These are phyloP conservation scores for Hapalemur alaotrensis DNA, from an alignment of 2,797 vertebrate genomes.

Conservation along the genomic window DNA sequence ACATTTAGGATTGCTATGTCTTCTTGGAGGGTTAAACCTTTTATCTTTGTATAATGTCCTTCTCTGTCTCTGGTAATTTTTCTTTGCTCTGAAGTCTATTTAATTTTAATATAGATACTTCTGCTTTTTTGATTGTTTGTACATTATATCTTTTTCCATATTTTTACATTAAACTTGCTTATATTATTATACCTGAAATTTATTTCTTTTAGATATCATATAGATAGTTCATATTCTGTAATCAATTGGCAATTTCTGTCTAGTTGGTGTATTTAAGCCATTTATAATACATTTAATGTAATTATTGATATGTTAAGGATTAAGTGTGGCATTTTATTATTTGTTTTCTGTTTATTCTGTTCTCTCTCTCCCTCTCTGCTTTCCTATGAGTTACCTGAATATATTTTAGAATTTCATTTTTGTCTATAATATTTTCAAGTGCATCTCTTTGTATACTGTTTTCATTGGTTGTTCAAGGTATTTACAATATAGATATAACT, in stretches of 20 bases:
- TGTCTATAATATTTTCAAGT: not conserved
- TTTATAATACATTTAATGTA: not conserved
- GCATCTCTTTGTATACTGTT: no score
- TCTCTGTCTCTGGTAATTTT: not conserved
- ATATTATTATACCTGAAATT: not conserved
- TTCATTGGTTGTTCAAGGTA: not conserved
- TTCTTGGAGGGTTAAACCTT: not conserved
- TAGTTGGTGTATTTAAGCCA: not conserved
- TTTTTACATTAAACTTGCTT: not conserved
- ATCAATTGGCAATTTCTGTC: not conserved
- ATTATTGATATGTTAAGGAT: not conserved
- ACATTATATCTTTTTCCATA: not conserved
- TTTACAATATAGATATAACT: not conserved
- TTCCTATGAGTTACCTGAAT: not conserved
- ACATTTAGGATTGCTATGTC: not conserved
- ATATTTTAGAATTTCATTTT: not conserved
- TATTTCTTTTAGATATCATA: not conserved
- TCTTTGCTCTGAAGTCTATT: not conserved
- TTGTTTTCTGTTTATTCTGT: not conserved
- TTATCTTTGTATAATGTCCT: not conserved
- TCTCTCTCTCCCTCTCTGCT: not conserved
- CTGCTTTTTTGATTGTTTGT: not conserved
- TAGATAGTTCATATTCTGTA: not conserved
- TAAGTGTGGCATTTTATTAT: not conserved
- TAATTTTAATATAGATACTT: not conserved